A percentile compares a stretch with the other conserved stretches of the same genome.
Evolutionary conservation across 2,888 invertebrate genomes (phyloP).

Genomic region (Orthosia incerta): DNA sequence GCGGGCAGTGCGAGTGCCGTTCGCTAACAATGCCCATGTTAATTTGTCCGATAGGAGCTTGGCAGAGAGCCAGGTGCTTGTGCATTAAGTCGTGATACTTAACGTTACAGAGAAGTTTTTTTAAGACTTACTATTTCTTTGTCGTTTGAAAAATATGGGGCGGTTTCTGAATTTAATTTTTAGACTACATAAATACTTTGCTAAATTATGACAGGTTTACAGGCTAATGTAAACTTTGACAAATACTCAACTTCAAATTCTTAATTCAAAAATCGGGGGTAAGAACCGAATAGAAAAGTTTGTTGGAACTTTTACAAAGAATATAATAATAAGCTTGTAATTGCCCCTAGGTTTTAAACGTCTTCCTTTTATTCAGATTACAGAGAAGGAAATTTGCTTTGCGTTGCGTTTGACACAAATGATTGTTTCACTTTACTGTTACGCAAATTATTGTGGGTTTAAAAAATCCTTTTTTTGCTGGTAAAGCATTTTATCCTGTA

Average conservation of each 20-base stretch:
- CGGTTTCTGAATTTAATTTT: too few species aligned
- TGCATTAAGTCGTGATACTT: constrained; percentile 23
- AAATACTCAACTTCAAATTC: too few species aligned
- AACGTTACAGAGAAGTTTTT: background rate
- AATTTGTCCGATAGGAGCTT: constrained; percentile 59
- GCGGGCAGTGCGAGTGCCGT: constrained; percentile 20
- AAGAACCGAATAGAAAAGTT: background rate
- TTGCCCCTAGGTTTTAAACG: background rate
- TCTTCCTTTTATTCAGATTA: constrained; percentile 4
- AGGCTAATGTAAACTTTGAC: too few species aligned
- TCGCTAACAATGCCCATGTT: constrained; percentile 46
- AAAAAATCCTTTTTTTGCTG: background rate
- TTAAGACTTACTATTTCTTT: constrained; percentile 12
- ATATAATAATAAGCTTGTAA: constrained; percentile 1
- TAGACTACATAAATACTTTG: too few species aligned
- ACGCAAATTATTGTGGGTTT: background rate
- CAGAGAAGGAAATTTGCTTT: constrained; percentile 2
- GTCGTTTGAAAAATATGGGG: background rate
- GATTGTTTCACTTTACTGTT: background rate
- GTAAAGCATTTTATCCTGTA: constrained; percentile 6
- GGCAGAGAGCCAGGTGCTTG: constrained; percentile 50
- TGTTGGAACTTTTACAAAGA: constrained; percentile 14
- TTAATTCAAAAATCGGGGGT: too few species aligned
- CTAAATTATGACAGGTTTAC: too few species aligned
- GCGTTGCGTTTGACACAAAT: constrained; percentile 4